Evolutionary conservation across 2,888 invertebrate species (phyloP).

Genomic region (Eristalis tenax): DNA sequence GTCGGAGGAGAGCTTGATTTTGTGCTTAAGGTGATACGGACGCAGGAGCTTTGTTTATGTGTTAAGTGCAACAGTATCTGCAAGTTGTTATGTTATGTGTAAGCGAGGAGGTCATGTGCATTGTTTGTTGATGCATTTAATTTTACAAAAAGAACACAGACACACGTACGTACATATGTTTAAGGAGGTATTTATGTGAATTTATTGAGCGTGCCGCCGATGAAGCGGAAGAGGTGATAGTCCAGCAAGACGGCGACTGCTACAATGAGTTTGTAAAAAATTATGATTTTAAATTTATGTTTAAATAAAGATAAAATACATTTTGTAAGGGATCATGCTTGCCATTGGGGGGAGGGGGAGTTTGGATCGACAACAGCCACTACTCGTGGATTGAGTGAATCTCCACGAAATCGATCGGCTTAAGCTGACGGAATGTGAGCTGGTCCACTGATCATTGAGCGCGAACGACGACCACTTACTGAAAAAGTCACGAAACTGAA

Average conservation of each 20-base stretch:
- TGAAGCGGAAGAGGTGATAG: neutral
- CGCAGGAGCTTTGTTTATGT: neutral
- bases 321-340: neutral
- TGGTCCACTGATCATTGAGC: too few species aligned
- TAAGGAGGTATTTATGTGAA: conserved; percentile 37
- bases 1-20: neutral
- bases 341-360: neutral
- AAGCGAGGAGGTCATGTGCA: neutral
- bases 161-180: neutral
- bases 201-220: neutral
- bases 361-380: too few species aligned
- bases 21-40: neutral
- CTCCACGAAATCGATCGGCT: too few species aligned
- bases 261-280: neutral
- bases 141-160: neutral
- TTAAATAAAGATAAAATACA: neutral
- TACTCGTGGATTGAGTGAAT: too few species aligned
- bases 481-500: too few species aligned
- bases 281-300: conserved; percentile 2
- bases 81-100: conserved; percentile 9
- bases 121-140: conserved; percentile 31
- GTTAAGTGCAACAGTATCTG: conserved; percentile 31
- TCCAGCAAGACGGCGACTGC: neutral
- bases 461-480: too few species aligned
- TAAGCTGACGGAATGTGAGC: too few species aligned